phyloP scores from a whole-genome alignment of 1,140 invertebrate species.

The Bombus cullumanus region DNA sequence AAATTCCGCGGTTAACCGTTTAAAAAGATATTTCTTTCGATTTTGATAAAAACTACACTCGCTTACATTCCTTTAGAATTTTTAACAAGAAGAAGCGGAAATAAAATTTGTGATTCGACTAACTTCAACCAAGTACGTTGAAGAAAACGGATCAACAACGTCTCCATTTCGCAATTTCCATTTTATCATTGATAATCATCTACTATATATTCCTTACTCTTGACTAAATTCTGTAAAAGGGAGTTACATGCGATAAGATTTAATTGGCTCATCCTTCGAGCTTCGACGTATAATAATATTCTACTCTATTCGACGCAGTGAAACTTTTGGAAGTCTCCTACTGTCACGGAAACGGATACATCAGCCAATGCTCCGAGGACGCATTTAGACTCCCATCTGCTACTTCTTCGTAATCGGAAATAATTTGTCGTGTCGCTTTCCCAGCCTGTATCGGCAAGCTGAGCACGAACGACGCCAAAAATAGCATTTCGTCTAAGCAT shows the following conservation, averaged over 20 bases:
- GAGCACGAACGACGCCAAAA: slow-evolving; percentile 28
- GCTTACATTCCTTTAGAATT: too few relatives aligned
- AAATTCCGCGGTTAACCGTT: too few relatives aligned
- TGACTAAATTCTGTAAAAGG: background rate
- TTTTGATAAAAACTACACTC: too few relatives aligned
- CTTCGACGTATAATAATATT: background rate
- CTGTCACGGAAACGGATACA: background rate
- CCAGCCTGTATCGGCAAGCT: background rate
- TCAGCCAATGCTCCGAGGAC: background rate
- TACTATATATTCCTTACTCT: background rate
- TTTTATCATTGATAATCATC: background rate
- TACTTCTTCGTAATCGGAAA: slow-evolving; percentile 20
- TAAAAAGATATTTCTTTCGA: too few relatives aligned
- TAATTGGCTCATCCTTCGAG: background rate
- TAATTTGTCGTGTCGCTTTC: background rate
- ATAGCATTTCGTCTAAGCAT: slow-evolving; percentile 28
- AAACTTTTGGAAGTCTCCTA: background rate
- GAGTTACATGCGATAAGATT: background rate
- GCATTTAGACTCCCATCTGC: background rate
- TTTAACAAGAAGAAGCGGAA: background rate
- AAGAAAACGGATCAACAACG: too few relatives aligned
- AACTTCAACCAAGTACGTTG: too few relatives aligned
- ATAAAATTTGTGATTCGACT: background rate
- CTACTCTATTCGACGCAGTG: background rate
- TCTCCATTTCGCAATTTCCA: background rate